Evolutionary conservation across 2,113 vertebrate genomes (phyloP), one percentile per base, ranked within the genome.

Genomic region (Tragelaphus strepsiceros): DNA sequence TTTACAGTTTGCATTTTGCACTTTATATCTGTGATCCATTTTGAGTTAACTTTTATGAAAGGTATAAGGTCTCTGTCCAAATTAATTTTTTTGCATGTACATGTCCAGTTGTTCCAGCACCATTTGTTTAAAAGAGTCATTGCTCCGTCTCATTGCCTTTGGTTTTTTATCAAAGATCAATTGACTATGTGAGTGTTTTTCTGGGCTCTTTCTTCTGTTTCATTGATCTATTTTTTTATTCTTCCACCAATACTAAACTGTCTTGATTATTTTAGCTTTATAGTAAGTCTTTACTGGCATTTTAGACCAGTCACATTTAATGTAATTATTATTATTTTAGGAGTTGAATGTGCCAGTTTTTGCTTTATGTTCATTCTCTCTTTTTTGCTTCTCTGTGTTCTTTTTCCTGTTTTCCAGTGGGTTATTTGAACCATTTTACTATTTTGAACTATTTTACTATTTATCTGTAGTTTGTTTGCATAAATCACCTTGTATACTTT

Each of bases 301-400:
- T 90, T 85, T 90, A 86, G 43, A 64, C 43, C 51, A 86, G 35
- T 89, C 51, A 61, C 16, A 90, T 61, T 78, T 86, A 90, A 51
- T 71, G 15, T 92, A 81, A 90, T 91, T 88, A 83, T 58, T 67
- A 12, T 64, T 97, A 51, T 62, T 96, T 94, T 81, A 81, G n/a
- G 14, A 81, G 35, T 84, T 96, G 51, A 24, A 54, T 49, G 32
- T 95, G 21, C 28, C 46, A 64, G 85, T 86, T 78, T 77, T 80
- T 56, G 51, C 62, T 85, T 91, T 78, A 24, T 19, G 19, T 53
- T 77, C 54, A 54, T 83, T 89, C 16, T 64, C 35, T 64, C 51
- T 67, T 32, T 15, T 91, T 81, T 95, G 51, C 28, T 54, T 82
- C 35, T 71, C 58, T 92, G 12, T 81, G 54, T 87, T 92, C 22